Base-by-base conservation (phyloP, 2,888 invertebrate species). In the Lobophora halterata region DNA sequence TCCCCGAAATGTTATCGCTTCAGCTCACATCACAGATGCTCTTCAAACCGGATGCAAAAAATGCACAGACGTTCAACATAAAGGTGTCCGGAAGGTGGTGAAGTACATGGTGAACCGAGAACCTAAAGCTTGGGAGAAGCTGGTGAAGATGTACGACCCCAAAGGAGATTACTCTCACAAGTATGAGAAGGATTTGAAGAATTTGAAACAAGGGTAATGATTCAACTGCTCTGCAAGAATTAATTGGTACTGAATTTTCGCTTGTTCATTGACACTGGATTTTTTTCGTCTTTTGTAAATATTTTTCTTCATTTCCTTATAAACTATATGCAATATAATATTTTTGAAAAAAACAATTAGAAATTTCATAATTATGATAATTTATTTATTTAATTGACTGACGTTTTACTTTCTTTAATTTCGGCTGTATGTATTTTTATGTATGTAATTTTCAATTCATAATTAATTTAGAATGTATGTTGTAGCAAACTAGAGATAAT, bases 21-120 rank as follows among this genome's bases (percentile, higher is more conserved):
- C 65, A 88, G 88, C 61, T 7, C 79, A 79, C 47, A 79, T 88
- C 3, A 55, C 71, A 0, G 85, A 87, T n/a, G 87, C 81, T 0
- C 65, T 88, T 0, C 71, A 75, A 35, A 71, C 69, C 3, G 85
- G 81, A 0, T 88, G 88, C 49, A 50, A 58, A 0, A 78, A 75
- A 41, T 88, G 88, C 53, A 77, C 79, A 0, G 58, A 58, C 0
- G 58, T 55, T 0, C 88, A 88, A 28, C 72, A 71, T 1, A 52
- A 54, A 1, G 76, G 76, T 1, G 71, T 80, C 13, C 63, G 71
- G 0, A 76, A 73, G 10, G 86, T 88, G 0, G 80, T 87, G 54
- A 57, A 55, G 1, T 73, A 83, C 47, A 55, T 87, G 21, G 67
- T 81, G 26, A 72, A 74, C 4, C 43, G 81, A n/a, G 83, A 88